Percentiles rank a stretch among this genome's conserved stretches.
Conservation (phyloP, 2,113 vertebrate genomes). For the Prunella fulvescens region DNA sequence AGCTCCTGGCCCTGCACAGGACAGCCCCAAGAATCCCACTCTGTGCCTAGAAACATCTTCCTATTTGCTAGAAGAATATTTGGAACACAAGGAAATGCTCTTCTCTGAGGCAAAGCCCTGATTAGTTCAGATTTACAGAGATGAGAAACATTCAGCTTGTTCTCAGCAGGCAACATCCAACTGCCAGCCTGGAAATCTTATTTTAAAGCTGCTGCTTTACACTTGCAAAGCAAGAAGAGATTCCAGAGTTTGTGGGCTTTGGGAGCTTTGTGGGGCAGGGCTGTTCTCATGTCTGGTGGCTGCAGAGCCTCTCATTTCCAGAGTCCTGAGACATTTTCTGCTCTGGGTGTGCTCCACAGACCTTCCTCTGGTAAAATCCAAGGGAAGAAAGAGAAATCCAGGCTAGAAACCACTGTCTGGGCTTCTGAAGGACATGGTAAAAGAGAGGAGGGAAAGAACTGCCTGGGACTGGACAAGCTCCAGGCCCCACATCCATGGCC, state of each 20-base stretch:
- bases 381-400: not conserved
- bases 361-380: conserved; percentile 6
- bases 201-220: not conserved
- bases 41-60: not conserved
- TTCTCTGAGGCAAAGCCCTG: not conserved
- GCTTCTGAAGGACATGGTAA: conserved; percentile 57
- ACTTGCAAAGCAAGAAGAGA: not conserved
- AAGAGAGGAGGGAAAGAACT: not conserved
- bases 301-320: not conserved
- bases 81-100: not conserved
- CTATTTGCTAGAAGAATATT: not conserved
- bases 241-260: not conserved
- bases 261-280: not conserved
- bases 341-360: not conserved
- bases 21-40: not conserved
- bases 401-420: conserved; percentile 64
- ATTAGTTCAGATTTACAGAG: not conserved
- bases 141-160: not conserved
- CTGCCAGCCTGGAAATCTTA: not conserved
- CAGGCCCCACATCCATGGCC: conserved; percentile 69
- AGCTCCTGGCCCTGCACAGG: not conserved
- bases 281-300: not conserved
- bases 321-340: conserved; percentile 10
- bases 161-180: not conserved
- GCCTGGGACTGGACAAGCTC: conserved; percentile 65